These are phyloP conservation scores for Drosophila lacteicornis DNA, from an alignment of 1,140 invertebrate species.

Conservation along the genomic window DNA sequence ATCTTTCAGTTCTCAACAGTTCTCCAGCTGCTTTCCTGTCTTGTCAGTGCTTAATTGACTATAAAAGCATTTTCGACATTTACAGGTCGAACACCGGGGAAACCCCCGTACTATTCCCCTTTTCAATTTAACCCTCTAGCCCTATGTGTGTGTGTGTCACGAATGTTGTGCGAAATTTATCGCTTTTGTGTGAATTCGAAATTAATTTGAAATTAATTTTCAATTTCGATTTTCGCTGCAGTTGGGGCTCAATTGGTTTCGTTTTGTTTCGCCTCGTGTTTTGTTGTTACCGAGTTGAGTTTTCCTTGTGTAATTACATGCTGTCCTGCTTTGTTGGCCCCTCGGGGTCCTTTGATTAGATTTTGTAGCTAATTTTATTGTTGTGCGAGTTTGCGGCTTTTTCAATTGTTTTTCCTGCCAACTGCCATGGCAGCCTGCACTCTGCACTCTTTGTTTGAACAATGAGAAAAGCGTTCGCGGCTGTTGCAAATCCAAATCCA, in stretches of 20 bases:
- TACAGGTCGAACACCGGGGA: slow-evolving; percentile 34
- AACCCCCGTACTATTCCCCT: background rate
- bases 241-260: slow-evolving; percentile 30
- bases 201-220: slow-evolving; percentile 82
- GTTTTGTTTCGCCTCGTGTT: slow-evolving; percentile 13
- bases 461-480: slow-evolving; percentile 20
- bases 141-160: slow-evolving; percentile 51
- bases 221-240: slow-evolving; percentile 67
- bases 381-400: slow-evolving; percentile 54
- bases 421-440: slow-evolving; percentile 4
- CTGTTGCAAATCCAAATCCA: slow-evolving; percentile 14
- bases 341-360: slow-evolving; percentile 76
- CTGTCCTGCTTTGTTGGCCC: slow-evolving; percentile 56
- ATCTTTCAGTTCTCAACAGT: background rate
- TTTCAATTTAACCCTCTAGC: slow-evolving; percentile 2
- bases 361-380: slow-evolving; percentile 77
- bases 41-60: slow-evolving; percentile 59
- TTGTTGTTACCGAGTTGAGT: slow-evolving; percentile 21
- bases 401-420: slow-evolving; percentile 42
- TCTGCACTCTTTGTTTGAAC: background rate
- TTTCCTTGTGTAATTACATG: slow-evolving; percentile 65
- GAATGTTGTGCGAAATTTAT: slow-evolving; percentile 69
- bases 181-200: slow-evolving; percentile 76
- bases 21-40: slow-evolving; percentile 16
- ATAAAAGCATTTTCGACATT: slow-evolving; percentile 55